Base-by-base conservation (phyloP, 2,888 invertebrate species). In the Apomyelois bistriatella region DNA sequence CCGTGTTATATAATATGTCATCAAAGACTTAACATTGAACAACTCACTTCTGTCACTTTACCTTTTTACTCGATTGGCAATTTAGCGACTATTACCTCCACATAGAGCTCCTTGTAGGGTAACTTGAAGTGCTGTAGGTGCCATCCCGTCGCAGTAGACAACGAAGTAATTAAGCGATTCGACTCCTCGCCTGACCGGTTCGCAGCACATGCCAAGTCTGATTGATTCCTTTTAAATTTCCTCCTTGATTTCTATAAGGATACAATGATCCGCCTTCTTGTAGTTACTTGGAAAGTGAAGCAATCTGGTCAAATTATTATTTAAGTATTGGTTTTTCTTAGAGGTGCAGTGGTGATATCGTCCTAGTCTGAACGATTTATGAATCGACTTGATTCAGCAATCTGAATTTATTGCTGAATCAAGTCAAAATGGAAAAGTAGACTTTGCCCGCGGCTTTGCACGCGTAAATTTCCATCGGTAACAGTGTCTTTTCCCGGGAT, bases 191-290 rank as follows among this genome's bases (percentile, higher is more conserved):
- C 10, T 1, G 12, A 32, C 46, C 46, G 46, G 46, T 46, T 12
- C 37, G 2, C 12, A 8, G 9, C 43, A 2, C 46, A 35, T 35
- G 46, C 46, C 46, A 12, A 1, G 32, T 15, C 32, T 46, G 46
- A 46, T 46, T 46, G 46, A 32, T 46, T 46, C 46, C 46, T 16
- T 35, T 46, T 46, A 46, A 46, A 46, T 40, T 40, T 40, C 40
- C 16, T 40, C 43, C 16, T 32, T 12, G 1, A 3, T 15, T 15
- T 10, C 32, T 2, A 32, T 32, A 16, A 1, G 32, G n/a, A 8
- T n/a, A 13, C 16, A 32, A 32, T 32, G 46, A 46, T 35, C 46
- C 15, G 10, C 16, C 10, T 46, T 46, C 13, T 40, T 40, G 40
- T 13, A 1, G 9, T 16, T 40, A 40, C 40, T 38, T 40, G 15